Percentiles rank a stretch among this genome's conserved stretches.
phyloP scores from a whole-genome alignment of 64 coral and sea anemone genomes.

The Stichodactyla helianthus region DNA sequence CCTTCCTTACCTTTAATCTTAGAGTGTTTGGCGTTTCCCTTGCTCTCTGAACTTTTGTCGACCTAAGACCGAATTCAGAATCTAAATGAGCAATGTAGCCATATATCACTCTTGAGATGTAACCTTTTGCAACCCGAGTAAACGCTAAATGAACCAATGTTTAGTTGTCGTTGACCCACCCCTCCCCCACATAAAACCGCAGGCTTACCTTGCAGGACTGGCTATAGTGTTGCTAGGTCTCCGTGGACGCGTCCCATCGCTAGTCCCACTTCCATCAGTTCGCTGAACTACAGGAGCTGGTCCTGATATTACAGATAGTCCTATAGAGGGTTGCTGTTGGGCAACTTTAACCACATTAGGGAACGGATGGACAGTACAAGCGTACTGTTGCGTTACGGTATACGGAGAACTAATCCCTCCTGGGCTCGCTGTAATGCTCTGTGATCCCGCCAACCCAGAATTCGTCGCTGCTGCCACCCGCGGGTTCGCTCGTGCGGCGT shows the following conservation, averaged over 20 bases:
- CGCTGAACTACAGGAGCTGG: conserved; percentile 79
- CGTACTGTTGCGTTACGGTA: conserved; percentile 60
- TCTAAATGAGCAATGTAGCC: neutral
- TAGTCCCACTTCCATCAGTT: neutral
- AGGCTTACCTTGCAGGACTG: neutral
- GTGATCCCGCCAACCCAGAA: conserved; percentile 40
- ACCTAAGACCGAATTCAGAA: conserved; percentile 23
- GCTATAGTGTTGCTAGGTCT: neutral
- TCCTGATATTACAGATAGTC: conserved; percentile 90
- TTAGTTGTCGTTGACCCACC: neutral
- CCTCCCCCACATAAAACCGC: neutral
- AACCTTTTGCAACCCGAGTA: neutral
- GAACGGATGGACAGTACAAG: conserved; percentile 76
- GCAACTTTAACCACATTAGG: conserved; percentile 68
- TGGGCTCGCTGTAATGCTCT: conserved; percentile 58
- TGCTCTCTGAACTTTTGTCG: conserved; percentile 71
- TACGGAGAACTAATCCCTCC: conserved; percentile 35
- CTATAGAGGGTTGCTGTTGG: conserved; percentile 60
- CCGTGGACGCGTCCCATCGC: neutral
- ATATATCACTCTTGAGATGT: no score
- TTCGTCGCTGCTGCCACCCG: conserved; percentile 27
- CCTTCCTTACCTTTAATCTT: conserved; percentile 62
- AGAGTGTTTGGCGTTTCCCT: conserved; percentile 74
- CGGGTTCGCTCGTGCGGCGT: conserved; percentile 41
- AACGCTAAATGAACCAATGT: neutral